phyloP scores from a whole-genome alignment of 2,797 vertebrate genomes.

The Nyctibius grandis region DNA sequence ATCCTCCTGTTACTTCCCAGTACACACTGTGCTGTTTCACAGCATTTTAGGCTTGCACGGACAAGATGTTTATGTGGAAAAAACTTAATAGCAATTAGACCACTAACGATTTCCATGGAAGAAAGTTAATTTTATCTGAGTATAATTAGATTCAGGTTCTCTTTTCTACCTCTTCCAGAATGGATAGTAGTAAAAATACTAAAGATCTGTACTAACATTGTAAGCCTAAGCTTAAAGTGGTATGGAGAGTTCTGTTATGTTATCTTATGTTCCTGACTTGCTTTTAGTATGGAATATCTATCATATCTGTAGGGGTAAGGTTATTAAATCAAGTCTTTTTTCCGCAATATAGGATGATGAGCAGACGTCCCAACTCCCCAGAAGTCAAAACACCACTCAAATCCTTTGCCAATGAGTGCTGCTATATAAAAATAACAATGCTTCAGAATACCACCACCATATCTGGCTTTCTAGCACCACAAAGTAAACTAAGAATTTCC shows the following conservation, averaged over 20 bases:
- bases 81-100: not conserved
- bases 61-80: not conserved
- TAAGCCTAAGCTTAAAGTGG: not conserved
- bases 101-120: not conserved
- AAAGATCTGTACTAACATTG: not conserved
- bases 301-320: not conserved
- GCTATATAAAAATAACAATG: not conserved
- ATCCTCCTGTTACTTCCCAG: not conserved
- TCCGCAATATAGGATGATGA: not conserved
- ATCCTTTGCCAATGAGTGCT: not conserved
- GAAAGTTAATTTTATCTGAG: not conserved
- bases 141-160: not conserved
- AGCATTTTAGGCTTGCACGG: not conserved
- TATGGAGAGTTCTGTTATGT: fast-evolving
- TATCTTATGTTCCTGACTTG: not conserved
- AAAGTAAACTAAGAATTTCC: conserved; percentile 7
- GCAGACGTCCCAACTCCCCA: not conserved
- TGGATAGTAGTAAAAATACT: not conserved
- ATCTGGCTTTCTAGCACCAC: not conserved
- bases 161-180: not conserved
- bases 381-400: not conserved
- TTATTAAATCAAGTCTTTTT: not conserved
- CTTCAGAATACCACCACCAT: not conserved
- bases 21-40: not conserved
- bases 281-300: not conserved